Conservation (phyloP, 2,113 vertebrate genomes). For the Myotis davidii region DNA sequence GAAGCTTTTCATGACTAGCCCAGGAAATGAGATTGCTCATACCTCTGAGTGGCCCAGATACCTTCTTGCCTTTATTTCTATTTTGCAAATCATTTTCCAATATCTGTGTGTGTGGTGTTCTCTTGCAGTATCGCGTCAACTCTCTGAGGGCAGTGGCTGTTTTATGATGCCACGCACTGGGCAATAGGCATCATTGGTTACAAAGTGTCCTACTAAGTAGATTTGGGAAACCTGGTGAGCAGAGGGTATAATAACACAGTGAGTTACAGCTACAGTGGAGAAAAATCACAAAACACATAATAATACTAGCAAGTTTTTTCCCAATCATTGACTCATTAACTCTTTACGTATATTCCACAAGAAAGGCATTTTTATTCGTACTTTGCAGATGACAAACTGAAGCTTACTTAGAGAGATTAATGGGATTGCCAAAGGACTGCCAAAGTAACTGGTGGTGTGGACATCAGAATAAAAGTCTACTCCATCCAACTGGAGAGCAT, state of each 20-base stretch:
- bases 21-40: background rate
- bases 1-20: background rate
- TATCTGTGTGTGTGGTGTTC: background rate
- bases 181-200: rapidly evolving
- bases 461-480: background rate
- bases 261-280: background rate
- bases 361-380: background rate
- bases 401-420: background rate
- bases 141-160: background rate
- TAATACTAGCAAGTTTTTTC: background rate
- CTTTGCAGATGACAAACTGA: background rate
- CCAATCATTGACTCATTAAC: background rate
- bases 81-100: background rate
- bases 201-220: background rate
- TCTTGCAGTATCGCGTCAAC: background rate
- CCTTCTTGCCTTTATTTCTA: background rate
- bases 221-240: background rate
- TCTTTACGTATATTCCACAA: background rate
- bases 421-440: background rate
- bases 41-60: background rate
- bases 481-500: background rate
- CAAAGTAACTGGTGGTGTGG: background rate
- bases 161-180: too few relatives aligned
- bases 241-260: background rate
- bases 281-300: background rate